phyloP scores from a whole-genome alignment of 1,140 invertebrate genomes.

The Daktulosphaira vitifoliae region DNA sequence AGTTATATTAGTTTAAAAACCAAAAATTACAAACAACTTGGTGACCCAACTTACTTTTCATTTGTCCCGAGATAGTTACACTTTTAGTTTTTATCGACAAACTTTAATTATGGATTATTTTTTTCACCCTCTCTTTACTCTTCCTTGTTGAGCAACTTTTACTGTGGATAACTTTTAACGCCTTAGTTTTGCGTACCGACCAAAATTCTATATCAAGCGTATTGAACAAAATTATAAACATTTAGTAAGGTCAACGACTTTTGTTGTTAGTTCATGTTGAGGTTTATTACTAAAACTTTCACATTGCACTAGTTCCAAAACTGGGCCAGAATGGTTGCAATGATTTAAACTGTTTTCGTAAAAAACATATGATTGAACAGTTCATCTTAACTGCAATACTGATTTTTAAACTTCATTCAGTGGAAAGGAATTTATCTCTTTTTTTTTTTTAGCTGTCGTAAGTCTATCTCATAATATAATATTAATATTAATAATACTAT shows the following conservation, averaged over 20 bases:
- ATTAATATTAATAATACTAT: too few relatives aligned
- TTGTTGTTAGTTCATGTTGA: constrained; percentile 32
- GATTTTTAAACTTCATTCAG: too few relatives aligned
- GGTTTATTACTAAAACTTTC: constrained; percentile 33
- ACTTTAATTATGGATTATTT: constrained; percentile 33
- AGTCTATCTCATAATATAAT: too few relatives aligned
- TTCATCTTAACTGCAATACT: too few relatives aligned
- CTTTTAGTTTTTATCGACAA: constrained; percentile 27
- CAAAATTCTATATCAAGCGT: constrained; percentile 16
- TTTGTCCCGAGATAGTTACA: constrained; percentile 19
- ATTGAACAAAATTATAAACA: constrained; percentile 33
- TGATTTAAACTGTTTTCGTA: constrained; percentile 11
- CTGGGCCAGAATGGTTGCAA: constrained; percentile 26
- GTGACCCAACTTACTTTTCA: constrained; percentile 32
- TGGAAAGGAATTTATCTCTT: too few relatives aligned
- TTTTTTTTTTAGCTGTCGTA: too few relatives aligned
- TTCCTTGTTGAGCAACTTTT: neutral
- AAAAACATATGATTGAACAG: constrained; percentile 29
- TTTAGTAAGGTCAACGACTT: constrained; percentile 31
- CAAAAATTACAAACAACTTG: constrained; percentile 21
- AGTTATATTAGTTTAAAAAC: constrained; percentile 6
- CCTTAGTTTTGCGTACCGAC: neutral
- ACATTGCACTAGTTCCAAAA: constrained; percentile 33
- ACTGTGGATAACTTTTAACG: constrained; percentile 20
- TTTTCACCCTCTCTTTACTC: neutral